Base-by-base conservation (phyloP, 1,140 invertebrate genomes). In the Pseudobourletiella spinata region DNA sequence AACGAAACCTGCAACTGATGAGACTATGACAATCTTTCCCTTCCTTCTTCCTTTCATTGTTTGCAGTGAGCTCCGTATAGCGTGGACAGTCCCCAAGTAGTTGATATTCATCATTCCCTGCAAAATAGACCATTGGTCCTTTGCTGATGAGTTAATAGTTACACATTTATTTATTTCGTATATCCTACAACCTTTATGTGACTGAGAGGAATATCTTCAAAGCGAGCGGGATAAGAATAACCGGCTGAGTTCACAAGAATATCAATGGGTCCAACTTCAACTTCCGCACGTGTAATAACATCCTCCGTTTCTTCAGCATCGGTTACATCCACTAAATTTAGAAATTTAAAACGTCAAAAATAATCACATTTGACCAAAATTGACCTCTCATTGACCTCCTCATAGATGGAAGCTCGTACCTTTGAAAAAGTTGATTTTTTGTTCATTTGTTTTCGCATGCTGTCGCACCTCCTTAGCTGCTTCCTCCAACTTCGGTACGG, bases 191-290 rank as follows among this genome's bases (percentile, higher is more conserved):
- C 81, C 71, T 86, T 83, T 43, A 93, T 83, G 67, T 89, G 83
- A 35, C 83, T 76, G 0, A 82, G 70, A 11, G 83, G 77, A 24
- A 87, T 84, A 63, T 96, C 85, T 75, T 96, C 91, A 72, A 97
- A 86, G 69, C 81, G 82, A 85, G 59, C 87, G 81, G 48, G 87
- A 84, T 70, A 80, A 79, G 65, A 73, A 44, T 75, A 76, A 11
- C 95, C 95, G 51, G 94, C 95, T 80, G 90, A 95, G 74, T 95
- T 95, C 0, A 97, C 79, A 1, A 98, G 76, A 79, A 95, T 86
- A 72, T 86, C 87, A 70, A 97, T 84, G 16, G 89, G 86, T 1
- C 89, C 90, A 57, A 80, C 71, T 50, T 76, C 73, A 43, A 80
- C 76, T 70, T 87, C 83, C 20, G 88, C 76, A 65, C 81, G 74